Percentiles rank a stretch among this genome's conserved stretches.
Evolutionary conservation across 2,888 invertebrate genomes (phyloP).

Genomic region (Andrena bicolor): DNA sequence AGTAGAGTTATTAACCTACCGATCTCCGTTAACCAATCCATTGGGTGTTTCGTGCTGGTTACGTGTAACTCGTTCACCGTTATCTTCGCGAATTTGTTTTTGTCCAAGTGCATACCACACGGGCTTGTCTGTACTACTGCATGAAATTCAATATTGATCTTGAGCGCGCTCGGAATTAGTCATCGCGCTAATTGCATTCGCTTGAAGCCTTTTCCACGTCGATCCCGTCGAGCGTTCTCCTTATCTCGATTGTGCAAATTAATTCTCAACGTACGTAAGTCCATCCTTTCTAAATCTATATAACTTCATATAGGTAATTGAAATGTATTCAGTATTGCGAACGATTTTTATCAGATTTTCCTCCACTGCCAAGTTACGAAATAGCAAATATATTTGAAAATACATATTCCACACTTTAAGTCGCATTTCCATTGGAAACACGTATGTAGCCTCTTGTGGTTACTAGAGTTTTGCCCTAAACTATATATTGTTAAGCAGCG

Average conservation of each 20-base stretch:
- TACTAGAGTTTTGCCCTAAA: too few species aligned
- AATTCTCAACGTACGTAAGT: not conserved
- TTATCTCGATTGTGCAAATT: not conserved
- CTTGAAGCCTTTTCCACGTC: not conserved
- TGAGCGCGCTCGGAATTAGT: conserved; percentile 38
- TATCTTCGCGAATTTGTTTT: conserved; percentile 22
- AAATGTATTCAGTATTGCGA: not conserved
- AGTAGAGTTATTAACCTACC: too few species aligned
- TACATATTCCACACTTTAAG: too few species aligned
- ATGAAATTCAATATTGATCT: conserved; percentile 40
- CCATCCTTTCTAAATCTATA: conserved; percentile 1
- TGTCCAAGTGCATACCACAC: conserved; percentile 6
- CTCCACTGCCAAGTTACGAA: too few species aligned
- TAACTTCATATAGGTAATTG: not conserved
- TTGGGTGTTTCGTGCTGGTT: not conserved
- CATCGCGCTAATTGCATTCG: conserved; percentile 19
- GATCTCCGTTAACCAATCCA: not conserved
- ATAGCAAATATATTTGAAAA: too few species aligned
- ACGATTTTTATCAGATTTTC: too few species aligned
- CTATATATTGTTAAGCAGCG: too few species aligned
- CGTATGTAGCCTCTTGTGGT: too few species aligned
- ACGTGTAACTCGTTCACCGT: conserved; percentile 33
- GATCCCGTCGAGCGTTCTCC: not conserved
- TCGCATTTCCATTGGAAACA: too few species aligned
- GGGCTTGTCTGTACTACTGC: too few species aligned